Evolutionary conservation across 2,113 vertebrate genomes (phyloP), one percentile per base, ranked within the genome.

Genomic region (Leptobrachium ailaonicum): DNA sequence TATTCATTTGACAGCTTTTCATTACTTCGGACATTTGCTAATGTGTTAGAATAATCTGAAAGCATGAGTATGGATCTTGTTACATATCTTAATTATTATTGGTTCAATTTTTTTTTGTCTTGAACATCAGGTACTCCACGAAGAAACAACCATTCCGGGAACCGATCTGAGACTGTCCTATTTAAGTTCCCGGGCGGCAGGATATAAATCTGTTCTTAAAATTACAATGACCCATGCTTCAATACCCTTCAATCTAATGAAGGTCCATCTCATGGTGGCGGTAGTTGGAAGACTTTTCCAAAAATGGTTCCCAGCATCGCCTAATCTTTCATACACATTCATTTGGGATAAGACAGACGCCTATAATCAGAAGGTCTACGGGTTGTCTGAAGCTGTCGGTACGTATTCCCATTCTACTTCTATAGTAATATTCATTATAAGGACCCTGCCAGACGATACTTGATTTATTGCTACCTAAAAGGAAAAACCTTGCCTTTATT

Each of bases 311-410:
- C 98, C 98, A 3, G 96, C 98, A 63, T 98, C 96, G 14, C 95
- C 98, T 2, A 96, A 97, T 89, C 91, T 99, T 83, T 96, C 97
- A 42, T 99, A 98, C 85, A 98, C 95, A 41, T 98, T 99, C 85
- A 96, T 98, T 89, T 99, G 98, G 98, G 98, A 99, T 90, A 99
- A 99, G 90, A 98, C 96, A 0, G 98, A 99, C 79, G 97, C 98
- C 6, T 99, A 99, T 88, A 95, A 95, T 83, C 98, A 99, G 88
- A 96, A 94, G 86, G 98, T 99, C 85, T 99, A 95, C 3, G 98
- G 98, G 88, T 92, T 99, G 9, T 96, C 96, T 2, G 95, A 98
- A 91, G 97, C 97, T 83, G 95, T 96, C 62, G 98, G 98, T 99
- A 91, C 90, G 97, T 75, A 20, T 82, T 63, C 69, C 68, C 42